Base-by-base conservation (phyloP, 1,140 invertebrate species). In the Drepana arcuata region DNA sequence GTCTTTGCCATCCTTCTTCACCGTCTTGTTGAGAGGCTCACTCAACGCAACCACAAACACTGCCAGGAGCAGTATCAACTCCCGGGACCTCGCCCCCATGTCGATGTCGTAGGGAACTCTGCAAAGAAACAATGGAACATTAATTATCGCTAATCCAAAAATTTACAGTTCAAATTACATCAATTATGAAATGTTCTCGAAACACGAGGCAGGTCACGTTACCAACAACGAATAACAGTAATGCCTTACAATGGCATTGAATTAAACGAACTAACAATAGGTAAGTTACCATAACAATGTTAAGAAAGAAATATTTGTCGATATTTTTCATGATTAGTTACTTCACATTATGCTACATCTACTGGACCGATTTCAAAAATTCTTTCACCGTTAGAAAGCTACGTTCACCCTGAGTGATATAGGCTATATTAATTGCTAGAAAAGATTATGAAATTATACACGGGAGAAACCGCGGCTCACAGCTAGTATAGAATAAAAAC, bases 91-190 rank as follows among this genome's bases (percentile, higher is more conserved):
- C 55, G 55, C 65, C 64, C 71, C 71, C 79, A 83, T 84, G 48
- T 70, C 70, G 58, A 83, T 84, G 48, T 70, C 70, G 58, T 69
- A 53, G 64, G 46, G 69, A 79, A 78, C 73, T 81, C 82, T 84
- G 82, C 37, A 84, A 83, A 15, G 23, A 50, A 35, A 69, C 55
- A 48, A 38, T 34, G 29, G 36, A 35, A 14, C 7, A n/a, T 34
- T 53, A 41, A 28, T 29, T 9, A 21, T 21, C 18, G 4, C 9
- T n/a, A n/a, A n/a, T n/a, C n/a, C n/a, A n/a, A n/a, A n/a, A n/a
- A n/a, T n/a, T n/a, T n/a, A n/a, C n/a, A n/a, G n/a, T n/a, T n/a
- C n/a, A n/a, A n/a, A 40, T 57, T 57, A 57, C 42, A 45, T 52
- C 43, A 50, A 48, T 57, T 57, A 52, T 38, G 47, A 50, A 40